phyloP scores from a whole-genome alignment of 1,140 invertebrate genomes.

The Steinernema khuongi region DNA sequence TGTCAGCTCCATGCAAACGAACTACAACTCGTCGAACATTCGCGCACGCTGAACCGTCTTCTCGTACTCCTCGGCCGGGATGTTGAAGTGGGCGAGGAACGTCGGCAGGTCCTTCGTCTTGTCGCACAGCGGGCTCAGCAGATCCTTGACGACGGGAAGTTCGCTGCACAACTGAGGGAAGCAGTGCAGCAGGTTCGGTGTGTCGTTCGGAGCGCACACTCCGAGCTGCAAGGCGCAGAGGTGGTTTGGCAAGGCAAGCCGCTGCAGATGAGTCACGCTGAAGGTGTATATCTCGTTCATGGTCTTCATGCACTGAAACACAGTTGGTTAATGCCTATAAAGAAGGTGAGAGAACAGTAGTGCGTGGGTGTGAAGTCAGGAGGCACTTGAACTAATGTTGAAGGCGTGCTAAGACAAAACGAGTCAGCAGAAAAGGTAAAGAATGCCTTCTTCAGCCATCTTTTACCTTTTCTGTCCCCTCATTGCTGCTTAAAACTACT shows the following conservation, averaged over 20 bases:
- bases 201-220: neutral
- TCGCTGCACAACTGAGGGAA: neutral
- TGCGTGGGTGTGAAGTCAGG: neutral
- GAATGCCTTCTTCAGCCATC: too few relatives aligned
- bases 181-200: constrained; percentile 3
- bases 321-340: neutral
- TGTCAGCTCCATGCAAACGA: neutral
- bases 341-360: neutral
- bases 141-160: neutral
- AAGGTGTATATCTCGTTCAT: neutral
- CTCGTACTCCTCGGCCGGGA: neutral
- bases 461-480: too few relatives aligned
- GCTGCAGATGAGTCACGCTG: neutral
- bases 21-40: constrained; percentile 11
- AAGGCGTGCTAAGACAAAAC: too few relatives aligned
- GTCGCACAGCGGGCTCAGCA: neutral
- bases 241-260: neutral
- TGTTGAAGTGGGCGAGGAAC: neutral
- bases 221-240: neutral
- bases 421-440: too few relatives aligned
- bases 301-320: neutral
- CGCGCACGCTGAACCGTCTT: constrained; percentile 4
- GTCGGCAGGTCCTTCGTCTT: neutral
- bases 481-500: too few relatives aligned
- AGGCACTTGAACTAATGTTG: too few relatives aligned